phyloP scores from a whole-genome alignment of 1,140 invertebrate genomes.

The Drosophila nigrodunni region DNA sequence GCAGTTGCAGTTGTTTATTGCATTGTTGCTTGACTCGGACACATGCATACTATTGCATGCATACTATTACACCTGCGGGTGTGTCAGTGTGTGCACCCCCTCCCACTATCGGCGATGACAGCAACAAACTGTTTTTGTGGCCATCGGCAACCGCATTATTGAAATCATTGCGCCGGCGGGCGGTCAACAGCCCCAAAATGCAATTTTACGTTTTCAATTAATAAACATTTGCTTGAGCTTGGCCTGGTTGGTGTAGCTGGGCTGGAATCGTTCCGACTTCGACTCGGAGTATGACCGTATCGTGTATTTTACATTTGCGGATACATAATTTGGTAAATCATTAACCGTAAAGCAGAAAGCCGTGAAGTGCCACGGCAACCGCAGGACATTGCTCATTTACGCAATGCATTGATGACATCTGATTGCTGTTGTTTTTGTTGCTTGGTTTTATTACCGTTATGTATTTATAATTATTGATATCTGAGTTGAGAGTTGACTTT shows the following conservation, averaged over 20 bases:
- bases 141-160: conserved; percentile 78
- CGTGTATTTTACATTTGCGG: conserved; percentile 79
- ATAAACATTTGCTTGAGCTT: conserved; percentile 67
- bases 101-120: conserved; percentile 47
- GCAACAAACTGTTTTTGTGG: conserved; percentile 82
- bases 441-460: conserved; percentile 13
- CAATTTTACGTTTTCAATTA: conserved; percentile 83
- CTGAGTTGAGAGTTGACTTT: conserved; percentile 18
- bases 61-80: neutral
- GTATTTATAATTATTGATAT: conserved; percentile 48
- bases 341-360: conserved; percentile 70
- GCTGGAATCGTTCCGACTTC: neutral
- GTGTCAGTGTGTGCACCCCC: neutral
- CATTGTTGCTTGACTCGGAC: conserved; percentile 30
- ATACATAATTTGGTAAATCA: conserved; percentile 82
- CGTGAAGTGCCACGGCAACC: conserved; percentile 57
- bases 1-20: conserved; percentile 48
- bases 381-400: conserved; percentile 46
- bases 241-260: conserved; percentile 28
- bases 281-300: neutral
- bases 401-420: conserved; percentile 18
- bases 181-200: conserved; percentile 66
- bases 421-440: neutral
- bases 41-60: too few relatives aligned
- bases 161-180: conserved; percentile 73